Percentiles rank a stretch among this genome's conserved stretches.
These are phyloP conservation scores for Prorops nasuta DNA, from an alignment of 1,140 invertebrate species.

Conservation along the genomic window DNA sequence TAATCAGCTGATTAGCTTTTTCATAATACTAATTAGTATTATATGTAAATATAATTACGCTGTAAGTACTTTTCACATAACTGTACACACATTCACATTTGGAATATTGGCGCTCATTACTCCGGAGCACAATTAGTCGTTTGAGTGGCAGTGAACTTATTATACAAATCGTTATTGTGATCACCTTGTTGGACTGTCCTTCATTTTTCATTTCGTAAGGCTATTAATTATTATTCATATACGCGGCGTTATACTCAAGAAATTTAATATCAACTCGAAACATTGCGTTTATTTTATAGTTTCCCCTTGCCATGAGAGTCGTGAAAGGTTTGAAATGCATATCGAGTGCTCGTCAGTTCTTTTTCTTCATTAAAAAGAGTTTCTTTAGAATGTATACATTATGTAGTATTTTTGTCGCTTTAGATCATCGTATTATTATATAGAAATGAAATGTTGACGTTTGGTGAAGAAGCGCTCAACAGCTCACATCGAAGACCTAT, in stretches of 20 bases:
- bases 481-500: no score
- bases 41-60: conserved; percentile 39
- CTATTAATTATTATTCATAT: conserved; percentile 10
- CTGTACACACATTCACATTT: conserved; percentile 46
- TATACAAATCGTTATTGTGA: conserved; percentile 40
- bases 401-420: no score
- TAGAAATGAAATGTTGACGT: no score
- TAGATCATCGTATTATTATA: no score
- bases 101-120: conserved; percentile 29
- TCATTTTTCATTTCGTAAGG: conserved; percentile 17
- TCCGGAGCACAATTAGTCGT: conserved; percentile 34
- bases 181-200: conserved; percentile 33
- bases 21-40: conserved; percentile 41
- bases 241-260: conserved; percentile 23
- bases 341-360: no score
- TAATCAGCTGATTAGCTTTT: conserved; percentile 37
- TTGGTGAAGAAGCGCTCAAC: no score
- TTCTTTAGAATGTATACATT: no score
- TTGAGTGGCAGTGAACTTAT: conserved; percentile 48
- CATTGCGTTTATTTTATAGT: no score
- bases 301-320: no score
- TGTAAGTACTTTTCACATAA: conserved; percentile 43
- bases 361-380: no score
- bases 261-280: conserved; percentile 32
- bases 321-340: conserved; percentile 25